Percentiles rank a stretch among this genome's conserved stretches.
Conservation (phyloP, 2,888 invertebrate species). For the Bembecia ichneumoniformis region DNA sequence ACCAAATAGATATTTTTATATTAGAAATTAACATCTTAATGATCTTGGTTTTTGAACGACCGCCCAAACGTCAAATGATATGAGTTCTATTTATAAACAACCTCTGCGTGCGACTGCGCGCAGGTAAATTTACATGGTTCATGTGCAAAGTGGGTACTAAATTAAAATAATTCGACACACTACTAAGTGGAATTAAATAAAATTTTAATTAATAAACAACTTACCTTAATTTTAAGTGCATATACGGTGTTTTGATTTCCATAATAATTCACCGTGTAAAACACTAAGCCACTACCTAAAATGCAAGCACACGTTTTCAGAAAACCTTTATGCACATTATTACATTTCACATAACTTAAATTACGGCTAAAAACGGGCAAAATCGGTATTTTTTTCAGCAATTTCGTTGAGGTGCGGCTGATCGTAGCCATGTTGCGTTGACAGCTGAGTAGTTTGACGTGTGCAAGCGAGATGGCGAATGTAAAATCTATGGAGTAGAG, state of each 20-base stretch:
- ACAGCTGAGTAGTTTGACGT: constrained; percentile 32
- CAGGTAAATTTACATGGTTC: constrained; percentile 2
- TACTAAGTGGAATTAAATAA: not conserved
- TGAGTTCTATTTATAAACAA: constrained; percentile 44
- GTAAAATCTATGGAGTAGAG: no score
- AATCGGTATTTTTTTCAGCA: constrained; percentile 53
- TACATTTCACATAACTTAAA: constrained; percentile 39
- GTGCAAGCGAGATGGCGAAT: constrained; percentile 1
- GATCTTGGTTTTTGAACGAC: constrained; percentile 17
- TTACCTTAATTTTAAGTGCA: constrained; percentile 67
- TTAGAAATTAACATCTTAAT: no score
- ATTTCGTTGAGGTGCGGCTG: constrained; percentile 53
- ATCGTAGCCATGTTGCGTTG: constrained; percentile 68
- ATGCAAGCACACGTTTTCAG: constrained; percentile 56
- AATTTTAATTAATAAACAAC: constrained; percentile 11
- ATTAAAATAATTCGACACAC: not conserved
- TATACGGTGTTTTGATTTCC: constrained; percentile 47
- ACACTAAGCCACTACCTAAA: constrained; percentile 48
- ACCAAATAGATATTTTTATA: no score
- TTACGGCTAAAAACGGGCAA: constrained; percentile 39
- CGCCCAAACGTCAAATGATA: constrained; percentile 28
- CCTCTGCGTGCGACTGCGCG: constrained; percentile 19
- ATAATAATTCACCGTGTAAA: constrained; percentile 49
- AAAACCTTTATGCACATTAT: constrained; percentile 36
- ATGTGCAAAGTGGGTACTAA: no score